Percentiles rank a stretch among this genome's conserved stretches.
Conservation (phyloP, 1,140 invertebrate genomes). For the Apocrypta bakeri region DNA sequence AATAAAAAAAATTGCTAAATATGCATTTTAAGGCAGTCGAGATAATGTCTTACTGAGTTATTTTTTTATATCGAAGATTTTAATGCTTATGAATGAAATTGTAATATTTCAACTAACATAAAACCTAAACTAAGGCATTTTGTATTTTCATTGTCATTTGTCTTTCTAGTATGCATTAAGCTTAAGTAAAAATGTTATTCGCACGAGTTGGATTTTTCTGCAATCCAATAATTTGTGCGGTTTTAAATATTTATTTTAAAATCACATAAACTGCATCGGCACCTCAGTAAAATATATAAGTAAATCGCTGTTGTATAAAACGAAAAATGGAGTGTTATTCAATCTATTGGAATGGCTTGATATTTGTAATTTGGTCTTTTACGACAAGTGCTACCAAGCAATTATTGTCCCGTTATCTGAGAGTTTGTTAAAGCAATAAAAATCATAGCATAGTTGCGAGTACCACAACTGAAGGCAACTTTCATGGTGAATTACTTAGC, state of each 20-base stretch:
- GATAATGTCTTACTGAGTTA: not conserved
- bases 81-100: not conserved
- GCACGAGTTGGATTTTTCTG: no score
- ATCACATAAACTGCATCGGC: no score
- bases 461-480: not conserved
- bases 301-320: not conserved
- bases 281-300: not conserved
- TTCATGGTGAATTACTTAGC: conserved; percentile 59
- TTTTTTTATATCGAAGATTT: not conserved
- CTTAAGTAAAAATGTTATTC: no score
- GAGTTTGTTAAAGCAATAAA: not conserved
- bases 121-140: no score
- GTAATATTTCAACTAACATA: not conserved
- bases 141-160: no score
- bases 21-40: not conserved
- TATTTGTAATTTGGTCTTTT: conserved; percentile 23
- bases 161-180: no score
- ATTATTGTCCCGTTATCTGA: conserved; percentile 11
- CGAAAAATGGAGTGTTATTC: not conserved
- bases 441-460: not conserved
- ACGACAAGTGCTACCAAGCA: not conserved
- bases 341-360: conserved; percentile 33
- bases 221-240: no score
- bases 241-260: no score
- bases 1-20: not conserved